A percentile compares a stretch with the other conserved stretches of the same genome.
Conservation (phyloP, 1,140 invertebrate genomes). For the Pachypsylla venusta region DNA sequence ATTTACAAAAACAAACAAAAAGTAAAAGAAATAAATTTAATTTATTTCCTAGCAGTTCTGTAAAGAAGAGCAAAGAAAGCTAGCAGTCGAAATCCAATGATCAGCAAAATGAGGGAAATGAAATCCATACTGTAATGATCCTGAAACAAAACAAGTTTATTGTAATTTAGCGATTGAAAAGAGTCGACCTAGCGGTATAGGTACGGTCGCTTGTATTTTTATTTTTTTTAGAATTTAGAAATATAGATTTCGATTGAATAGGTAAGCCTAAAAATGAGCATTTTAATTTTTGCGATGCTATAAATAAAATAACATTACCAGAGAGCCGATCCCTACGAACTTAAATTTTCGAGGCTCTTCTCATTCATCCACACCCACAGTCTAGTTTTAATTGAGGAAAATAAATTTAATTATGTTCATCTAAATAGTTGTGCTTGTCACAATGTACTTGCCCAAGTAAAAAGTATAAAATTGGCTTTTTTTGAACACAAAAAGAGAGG, state of each 20-base stretch:
- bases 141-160: constrained; percentile 33
- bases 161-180: not conserved
- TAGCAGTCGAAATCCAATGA: constrained; percentile 56
- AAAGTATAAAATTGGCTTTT: no score
- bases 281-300: not conserved
- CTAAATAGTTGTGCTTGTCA: no score
- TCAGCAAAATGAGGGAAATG: constrained; percentile 46
- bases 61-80: constrained; percentile 39
- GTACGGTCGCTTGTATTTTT: no score
- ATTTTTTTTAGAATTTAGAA: not conserved
- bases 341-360: no score
- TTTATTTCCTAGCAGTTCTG: constrained; percentile 19
- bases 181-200: not conserved
- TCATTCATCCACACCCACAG: no score
- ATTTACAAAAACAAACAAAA: no score
- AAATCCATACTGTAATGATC: constrained; percentile 56
- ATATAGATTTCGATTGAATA: not conserved
- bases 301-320: not conserved
- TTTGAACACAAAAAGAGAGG: no score
- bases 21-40: no score
- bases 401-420: no score
- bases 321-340: not conserved
- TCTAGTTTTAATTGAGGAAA: no score
- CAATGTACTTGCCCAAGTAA: no score
- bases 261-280: not conserved